These are phyloP conservation scores for Suncus etruscus DNA, from an alignment of 2,113 vertebrate species.

Conservation along the genomic window DNA sequence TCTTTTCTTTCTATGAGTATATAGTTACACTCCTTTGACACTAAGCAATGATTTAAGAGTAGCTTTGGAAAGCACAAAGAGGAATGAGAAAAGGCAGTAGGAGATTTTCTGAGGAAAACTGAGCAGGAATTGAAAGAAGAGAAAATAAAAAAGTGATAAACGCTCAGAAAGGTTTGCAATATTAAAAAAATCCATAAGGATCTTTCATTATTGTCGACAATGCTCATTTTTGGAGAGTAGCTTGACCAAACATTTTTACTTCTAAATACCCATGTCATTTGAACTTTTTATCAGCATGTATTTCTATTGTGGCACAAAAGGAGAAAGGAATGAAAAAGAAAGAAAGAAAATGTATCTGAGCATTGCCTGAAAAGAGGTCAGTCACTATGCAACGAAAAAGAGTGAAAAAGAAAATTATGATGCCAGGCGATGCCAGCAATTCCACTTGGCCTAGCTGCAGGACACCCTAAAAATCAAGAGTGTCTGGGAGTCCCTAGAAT, in stretches of 20 bases:
- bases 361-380: background rate
- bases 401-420: background rate
- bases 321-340: background rate
- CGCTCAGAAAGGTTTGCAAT: background rate
- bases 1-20: conserved; percentile 30
- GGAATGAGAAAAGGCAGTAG: background rate
- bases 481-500: background rate
- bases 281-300: background rate
- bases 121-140: conserved; percentile 31
- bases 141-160: background rate
- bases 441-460: background rate
- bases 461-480: background rate
- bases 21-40: conserved; percentile 9
- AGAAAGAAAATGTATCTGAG: background rate
- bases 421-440: background rate
- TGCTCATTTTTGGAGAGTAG: background rate
- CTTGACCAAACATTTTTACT: background rate
- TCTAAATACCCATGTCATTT: conserved; percentile 31
- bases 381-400: background rate
- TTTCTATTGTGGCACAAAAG: background rate
- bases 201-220: background rate
- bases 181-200: conserved; percentile 27
- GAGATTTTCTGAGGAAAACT: conserved; percentile 40
- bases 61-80: conserved; percentile 6
- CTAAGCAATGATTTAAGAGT: background rate